phyloP scores from a whole-genome alignment of 2,888 invertebrate genomes.

The Autographa gamma region DNA sequence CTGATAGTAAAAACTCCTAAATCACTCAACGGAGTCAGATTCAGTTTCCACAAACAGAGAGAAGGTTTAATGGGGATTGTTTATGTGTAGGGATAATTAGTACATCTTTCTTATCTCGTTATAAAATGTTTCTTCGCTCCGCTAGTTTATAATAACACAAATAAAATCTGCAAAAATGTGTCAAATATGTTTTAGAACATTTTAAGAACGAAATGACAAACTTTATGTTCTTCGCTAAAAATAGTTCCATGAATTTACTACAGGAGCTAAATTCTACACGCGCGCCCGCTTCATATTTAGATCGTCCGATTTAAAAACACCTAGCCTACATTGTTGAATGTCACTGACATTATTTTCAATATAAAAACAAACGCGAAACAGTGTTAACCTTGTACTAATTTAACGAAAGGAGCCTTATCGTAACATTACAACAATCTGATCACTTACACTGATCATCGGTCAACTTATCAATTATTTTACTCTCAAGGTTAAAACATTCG shows the following conservation, averaged over 20 bases:
- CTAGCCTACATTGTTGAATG: conserved; percentile 41
- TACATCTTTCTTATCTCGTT: too few relatives aligned
- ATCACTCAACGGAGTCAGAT: too few relatives aligned
- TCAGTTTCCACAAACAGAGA: too few relatives aligned
- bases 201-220: conserved; percentile 2
- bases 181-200: not conserved
- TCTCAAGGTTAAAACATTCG: conserved; percentile 59
- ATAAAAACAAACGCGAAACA: conserved; percentile 69
- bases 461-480: conserved; percentile 61
- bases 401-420: conserved; percentile 74
- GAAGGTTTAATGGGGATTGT: too few relatives aligned
- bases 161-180: not conserved
- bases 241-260: not conserved
- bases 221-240: not conserved
- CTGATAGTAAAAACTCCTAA: too few relatives aligned
- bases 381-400: conserved; percentile 77
- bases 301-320: conserved; percentile 5
- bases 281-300: not conserved
- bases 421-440: conserved; percentile 55
- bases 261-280: conserved; percentile 2
- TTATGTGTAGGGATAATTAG: too few relatives aligned
- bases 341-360: conserved; percentile 79
- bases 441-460: conserved; percentile 62
- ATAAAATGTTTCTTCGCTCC: too few relatives aligned
- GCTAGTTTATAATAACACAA: not conserved